Evolutionary conservation across 2,113 vertebrate species (phyloP), one percentile per base, ranked within the genome.

Genomic region (Calyptomena viridis): DNA sequence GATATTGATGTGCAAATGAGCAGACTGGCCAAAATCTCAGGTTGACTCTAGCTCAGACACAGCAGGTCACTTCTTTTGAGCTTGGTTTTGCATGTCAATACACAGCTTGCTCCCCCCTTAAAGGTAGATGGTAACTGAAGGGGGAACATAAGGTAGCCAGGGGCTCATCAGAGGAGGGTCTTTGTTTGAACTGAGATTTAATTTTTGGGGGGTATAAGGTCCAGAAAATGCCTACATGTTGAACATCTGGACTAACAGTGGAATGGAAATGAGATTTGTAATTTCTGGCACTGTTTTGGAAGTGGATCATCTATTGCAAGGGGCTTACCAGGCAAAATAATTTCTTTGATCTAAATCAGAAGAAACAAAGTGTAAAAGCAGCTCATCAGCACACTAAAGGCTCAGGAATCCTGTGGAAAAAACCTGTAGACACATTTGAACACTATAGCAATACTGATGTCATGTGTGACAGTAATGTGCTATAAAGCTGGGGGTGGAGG

Each of bases 1-100:
- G 56, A 78, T 53, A 89, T 84, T 97, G 95, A 96, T 90, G 90
- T 95, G 94, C 69, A 97, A 95, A 97, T 96, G 73, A 92, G 62
- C 8, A 82, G 86, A 56, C 31, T 35, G 60, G 39, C 42, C 1
- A 1, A 96, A 81, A 84, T 84, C 80, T 92, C 91, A 91, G 62
- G 66, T 89, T 93, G 89, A 63, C 73, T 93, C 92, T 93, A 93
- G 87, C 69, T 79, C 37, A 66, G 78, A 67, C 82, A 49, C 96
- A 95, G 95, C 85, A 84, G 94, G 94, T 76, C 47, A 33, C 60
- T 81, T 90, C 68, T 93, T 77, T 89, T 68, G 95, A 87, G 62
- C 47, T 63, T 60, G 47, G 14, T 81, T 95, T 96, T 97, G 85
- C 95, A 95, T 94, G 63, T 87, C 88, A 96, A 94, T 92, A 76